Conservation (phyloP, 2,888 invertebrate species). For the Diaphora mendica region DNA sequence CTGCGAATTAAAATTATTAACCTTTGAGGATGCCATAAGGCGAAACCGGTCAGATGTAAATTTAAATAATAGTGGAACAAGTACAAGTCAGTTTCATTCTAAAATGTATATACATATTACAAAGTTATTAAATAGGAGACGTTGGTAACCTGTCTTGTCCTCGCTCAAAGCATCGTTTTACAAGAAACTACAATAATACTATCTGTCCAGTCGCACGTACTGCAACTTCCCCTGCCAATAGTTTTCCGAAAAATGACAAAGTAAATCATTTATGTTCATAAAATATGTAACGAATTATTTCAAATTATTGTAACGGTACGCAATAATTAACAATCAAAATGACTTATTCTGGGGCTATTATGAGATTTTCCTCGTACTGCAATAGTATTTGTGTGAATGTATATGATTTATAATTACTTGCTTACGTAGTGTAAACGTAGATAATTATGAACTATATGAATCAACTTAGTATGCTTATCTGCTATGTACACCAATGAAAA, state of each 20-base stretch:
- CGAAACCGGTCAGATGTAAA: too few species aligned
- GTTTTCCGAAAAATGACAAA: neutral
- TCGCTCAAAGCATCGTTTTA: neutral
- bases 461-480: neutral
- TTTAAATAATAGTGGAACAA: too few species aligned
- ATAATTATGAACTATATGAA: conserved; percentile 4
- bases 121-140: neutral
- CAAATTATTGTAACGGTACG: conserved; percentile 3
- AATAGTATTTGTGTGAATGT: conserved; percentile 14
- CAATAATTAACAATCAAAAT: conserved; percentile 15
- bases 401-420: conserved; percentile 10
- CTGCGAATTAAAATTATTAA: too few species aligned
- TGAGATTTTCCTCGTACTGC: conserved; percentile 24
- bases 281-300: conserved; percentile 12
- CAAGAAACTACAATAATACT: neutral
- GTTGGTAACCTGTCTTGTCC: neutral
- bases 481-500: neutral
- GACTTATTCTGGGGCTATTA: conserved; percentile 10
- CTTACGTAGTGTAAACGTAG: conserved; percentile 6
- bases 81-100: too few species aligned
- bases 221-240: neutral
- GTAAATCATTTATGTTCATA: neutral
- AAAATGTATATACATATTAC: too few species aligned
- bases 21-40: too few species aligned
- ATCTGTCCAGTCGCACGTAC: neutral